Conservation (phyloP, 2,888 invertebrate genomes). For the Trachelus tabidus region DNA sequence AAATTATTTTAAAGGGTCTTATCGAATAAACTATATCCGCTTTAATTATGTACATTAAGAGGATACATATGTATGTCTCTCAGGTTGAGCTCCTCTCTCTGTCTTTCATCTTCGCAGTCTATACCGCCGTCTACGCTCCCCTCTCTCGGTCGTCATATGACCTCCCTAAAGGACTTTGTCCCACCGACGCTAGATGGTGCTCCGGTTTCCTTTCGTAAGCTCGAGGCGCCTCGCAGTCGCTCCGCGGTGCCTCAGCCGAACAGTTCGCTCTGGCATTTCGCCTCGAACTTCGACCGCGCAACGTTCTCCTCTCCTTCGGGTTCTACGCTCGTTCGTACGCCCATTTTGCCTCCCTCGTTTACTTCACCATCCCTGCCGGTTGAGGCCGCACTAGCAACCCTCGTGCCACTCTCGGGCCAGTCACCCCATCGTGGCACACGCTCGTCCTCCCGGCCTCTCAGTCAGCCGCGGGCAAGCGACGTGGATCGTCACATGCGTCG, state of each 20-base stretch:
- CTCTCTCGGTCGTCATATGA: not conserved
- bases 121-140: not conserved
- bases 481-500: conserved; percentile 17
- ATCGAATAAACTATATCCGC: not conserved
- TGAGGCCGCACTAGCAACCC: conserved; percentile 27
- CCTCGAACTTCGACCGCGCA: conserved; percentile 19
- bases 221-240: conserved; percentile 41
- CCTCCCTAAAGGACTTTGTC: not conserved
- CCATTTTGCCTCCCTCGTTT: conserved; percentile 22
- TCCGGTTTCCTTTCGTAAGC: conserved; percentile 37
- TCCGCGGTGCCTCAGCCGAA: conserved; percentile 49
- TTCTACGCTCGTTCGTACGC: conserved; percentile 5
- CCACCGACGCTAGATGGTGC: conserved; percentile 40
- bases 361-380: conserved; percentile 37
- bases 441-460: conserved; percentile 29
- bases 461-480: conserved; percentile 40
- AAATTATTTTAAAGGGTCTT: not conserved
- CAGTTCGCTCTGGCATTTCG: conserved; percentile 38
- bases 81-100: not conserved
- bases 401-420: conserved; percentile 14
- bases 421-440: conserved; percentile 23
- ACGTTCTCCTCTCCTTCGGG: conserved; percentile 11
- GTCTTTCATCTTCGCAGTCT: not conserved
- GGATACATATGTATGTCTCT: too few relatives aligned
- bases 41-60: not conserved